Conservation (phyloP, 2,888 invertebrate genomes). For the Clanis bilineata region DNA sequence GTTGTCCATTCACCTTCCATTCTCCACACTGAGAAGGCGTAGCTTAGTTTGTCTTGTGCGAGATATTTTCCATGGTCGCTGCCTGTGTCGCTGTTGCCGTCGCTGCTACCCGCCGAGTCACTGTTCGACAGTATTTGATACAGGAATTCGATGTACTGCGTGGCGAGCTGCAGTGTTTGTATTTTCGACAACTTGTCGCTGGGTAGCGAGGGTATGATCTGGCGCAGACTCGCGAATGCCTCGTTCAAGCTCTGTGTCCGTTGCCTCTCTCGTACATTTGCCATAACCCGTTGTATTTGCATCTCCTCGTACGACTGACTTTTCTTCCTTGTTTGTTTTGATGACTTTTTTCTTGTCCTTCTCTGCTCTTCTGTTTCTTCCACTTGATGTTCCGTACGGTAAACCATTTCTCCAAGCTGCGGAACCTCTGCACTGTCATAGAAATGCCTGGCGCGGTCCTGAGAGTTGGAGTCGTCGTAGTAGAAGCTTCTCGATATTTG, state of each 20-base stretch:
- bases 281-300: slow-evolving; percentile 94
- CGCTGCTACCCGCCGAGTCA: slow-evolving; percentile 60
- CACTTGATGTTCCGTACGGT: slow-evolving; percentile 56
- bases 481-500: slow-evolving; percentile 58
- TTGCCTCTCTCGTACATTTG: slow-evolving; percentile 97
- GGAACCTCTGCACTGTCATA: slow-evolving; percentile 54
- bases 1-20: slow-evolving; percentile 97
- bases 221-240: slow-evolving; percentile 95
- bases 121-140: slow-evolving; percentile 90
- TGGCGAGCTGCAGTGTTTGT: slow-evolving; percentile 97
- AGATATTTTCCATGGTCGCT: slow-evolving; percentile 87
- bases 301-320: slow-evolving; percentile 89
- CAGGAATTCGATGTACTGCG: slow-evolving; percentile 97
- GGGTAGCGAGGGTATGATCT: slow-evolving; percentile 98
- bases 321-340: slow-evolving; percentile 82
- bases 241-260: slow-evolving; percentile 97
- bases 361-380: slow-evolving; percentile 72
- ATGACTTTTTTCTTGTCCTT: slow-evolving; percentile 58
- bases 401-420: slow-evolving; percentile 44
- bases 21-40: slow-evolving; percentile 98
- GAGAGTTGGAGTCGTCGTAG: slow-evolving; percentile 72
- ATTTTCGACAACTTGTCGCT: slow-evolving; percentile 99
- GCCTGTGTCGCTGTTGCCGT: slow-evolving; percentile 62
- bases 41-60: slow-evolving; percentile 95
- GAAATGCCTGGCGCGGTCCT: slow-evolving; percentile 53